Conservation (phyloP, 2,113 vertebrate genomes). For the Platysternon megacephalum region DNA sequence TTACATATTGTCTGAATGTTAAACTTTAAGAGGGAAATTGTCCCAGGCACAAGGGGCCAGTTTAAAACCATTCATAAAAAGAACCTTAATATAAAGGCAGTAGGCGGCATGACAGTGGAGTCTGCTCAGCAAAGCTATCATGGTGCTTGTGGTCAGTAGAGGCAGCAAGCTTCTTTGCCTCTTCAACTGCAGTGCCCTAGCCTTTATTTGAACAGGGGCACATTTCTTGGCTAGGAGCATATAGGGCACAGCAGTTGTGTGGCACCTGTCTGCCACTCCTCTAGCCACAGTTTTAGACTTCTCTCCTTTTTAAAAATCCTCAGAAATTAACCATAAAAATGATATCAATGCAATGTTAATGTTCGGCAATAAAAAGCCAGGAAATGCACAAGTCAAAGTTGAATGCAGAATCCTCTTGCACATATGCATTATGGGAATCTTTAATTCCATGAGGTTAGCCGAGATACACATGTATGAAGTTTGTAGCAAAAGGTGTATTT, state of each 20-base stretch:
- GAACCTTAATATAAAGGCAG: neutral
- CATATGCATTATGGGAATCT: neutral
- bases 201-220: accelerated
- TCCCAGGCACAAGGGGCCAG: neutral
- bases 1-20: neutral
- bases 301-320: neutral
- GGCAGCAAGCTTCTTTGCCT: neutral
- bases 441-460: neutral
- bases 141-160: neutral
- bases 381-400: neutral
- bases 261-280: neutral
- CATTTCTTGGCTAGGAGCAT: neutral
- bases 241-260: accelerated
- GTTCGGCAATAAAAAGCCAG: neutral
- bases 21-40: neutral
- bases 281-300: neutral
- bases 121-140: neutral
- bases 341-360: neutral
- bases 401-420: neutral
- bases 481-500: neutral
- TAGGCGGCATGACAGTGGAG: accelerated
- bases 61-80: neutral
- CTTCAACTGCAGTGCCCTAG: neutral
- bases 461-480: neutral
- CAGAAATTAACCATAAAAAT: neutral